phyloP scores from a whole-genome alignment of 2,113 vertebrate species.

The Gymnobelideus leadbeateri region DNA sequence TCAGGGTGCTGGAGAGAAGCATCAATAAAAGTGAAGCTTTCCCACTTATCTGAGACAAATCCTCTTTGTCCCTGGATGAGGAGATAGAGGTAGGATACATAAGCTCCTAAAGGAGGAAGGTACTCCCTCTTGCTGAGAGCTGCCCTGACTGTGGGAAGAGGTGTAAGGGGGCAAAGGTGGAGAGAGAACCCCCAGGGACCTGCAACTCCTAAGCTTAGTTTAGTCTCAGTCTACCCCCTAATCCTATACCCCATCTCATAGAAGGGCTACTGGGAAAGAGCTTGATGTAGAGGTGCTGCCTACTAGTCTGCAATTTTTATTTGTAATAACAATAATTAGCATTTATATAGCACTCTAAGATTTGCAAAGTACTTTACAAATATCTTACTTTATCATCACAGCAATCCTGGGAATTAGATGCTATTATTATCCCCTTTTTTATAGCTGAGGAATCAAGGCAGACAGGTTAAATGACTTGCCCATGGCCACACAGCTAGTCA shows the following conservation, averaged over 20 bases:
- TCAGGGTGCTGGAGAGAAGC: slow-evolving; percentile 2
- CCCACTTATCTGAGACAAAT: not conserved
- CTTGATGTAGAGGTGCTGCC: not conserved
- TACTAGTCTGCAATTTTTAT: not conserved
- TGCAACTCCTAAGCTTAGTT: not conserved
- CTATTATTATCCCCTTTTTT: not conserved
- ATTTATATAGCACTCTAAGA: not conserved
- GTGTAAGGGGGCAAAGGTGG: not conserved
- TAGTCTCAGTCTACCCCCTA: not conserved
- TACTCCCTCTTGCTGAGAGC: not conserved
- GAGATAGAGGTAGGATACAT: not conserved
- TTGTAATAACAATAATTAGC: not conserved
- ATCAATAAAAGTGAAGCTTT: not conserved
- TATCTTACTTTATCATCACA: not conserved
- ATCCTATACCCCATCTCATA: not conserved
- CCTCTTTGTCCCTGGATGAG: not conserved
- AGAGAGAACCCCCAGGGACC: not conserved
- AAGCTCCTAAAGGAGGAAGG: not conserved
- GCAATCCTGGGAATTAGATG: no score
- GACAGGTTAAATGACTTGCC: not conserved
- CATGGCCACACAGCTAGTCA: no score
- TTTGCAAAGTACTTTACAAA: not conserved
- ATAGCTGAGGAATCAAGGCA: not conserved
- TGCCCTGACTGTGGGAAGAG: not conserved
- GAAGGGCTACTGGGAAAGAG: not conserved